phyloP scores from a whole-genome alignment of 2,797 vertebrate species.

The Myotis vivesi region DNA sequence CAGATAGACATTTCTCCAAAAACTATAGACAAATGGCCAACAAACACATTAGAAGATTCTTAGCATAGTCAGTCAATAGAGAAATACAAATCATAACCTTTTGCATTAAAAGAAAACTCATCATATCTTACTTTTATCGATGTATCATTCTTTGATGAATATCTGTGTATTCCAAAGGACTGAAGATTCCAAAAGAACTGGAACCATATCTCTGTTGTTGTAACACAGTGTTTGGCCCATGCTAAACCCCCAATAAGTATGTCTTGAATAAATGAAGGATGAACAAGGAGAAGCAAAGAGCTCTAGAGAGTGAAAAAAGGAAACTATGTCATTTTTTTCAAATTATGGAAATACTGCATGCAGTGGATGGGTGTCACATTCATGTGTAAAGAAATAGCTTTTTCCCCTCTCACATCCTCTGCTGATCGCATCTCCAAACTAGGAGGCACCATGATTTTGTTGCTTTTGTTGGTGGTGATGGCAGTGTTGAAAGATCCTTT shows the following conservation, averaged over 20 bases:
- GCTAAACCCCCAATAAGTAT: neutral
- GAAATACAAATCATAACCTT: neutral
- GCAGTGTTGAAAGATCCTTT: neutral
- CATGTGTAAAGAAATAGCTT: neutral
- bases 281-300: neutral
- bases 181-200: neutral
- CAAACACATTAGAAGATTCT: neutral
- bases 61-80: neutral
- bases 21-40: neutral
- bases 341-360: neutral
- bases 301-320: neutral
- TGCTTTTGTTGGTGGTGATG: neutral
- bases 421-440: neutral
- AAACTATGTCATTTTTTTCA: neutral
- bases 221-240: neutral
- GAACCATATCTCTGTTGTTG: neutral
- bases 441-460: rapidly evolving
- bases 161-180: neutral
- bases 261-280: neutral
- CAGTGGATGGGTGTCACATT: neutral
- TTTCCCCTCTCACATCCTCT: neutral
- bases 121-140: neutral
- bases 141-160: neutral
- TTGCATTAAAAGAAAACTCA: neutral
- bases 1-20: neutral